Conservation (phyloP, 2,888 invertebrate genomes). For the Beris chalybata region DNA sequence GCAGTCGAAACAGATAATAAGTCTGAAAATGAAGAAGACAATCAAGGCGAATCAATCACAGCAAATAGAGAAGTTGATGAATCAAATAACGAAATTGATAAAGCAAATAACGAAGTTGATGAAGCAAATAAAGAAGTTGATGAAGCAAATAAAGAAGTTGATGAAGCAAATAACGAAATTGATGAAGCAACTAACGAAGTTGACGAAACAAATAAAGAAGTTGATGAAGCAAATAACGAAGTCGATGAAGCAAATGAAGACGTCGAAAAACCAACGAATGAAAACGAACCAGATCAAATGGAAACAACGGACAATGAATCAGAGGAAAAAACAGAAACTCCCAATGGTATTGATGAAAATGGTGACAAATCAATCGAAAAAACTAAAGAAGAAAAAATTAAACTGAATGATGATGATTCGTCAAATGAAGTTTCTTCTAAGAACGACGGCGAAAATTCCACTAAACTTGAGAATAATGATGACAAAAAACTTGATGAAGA, state of each 20-base stretch:
- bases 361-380: constrained; percentile 35
- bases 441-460: constrained; percentile 13
- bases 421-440: constrained; percentile 25
- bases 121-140: constrained; percentile 40
- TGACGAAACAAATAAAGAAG: constrained; percentile 34
- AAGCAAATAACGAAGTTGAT: constrained; percentile 26
- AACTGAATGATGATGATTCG: constrained; percentile 28
- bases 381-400: constrained; percentile 16
- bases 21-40: constrained; percentile 37
- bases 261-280: constrained; percentile 13
- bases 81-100: constrained; percentile 39
- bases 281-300: constrained; percentile 25
- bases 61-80: constrained; percentile 37
- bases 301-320: constrained; percentile 34
- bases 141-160: neutral
- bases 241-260: neutral
- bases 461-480: constrained; percentile 40
- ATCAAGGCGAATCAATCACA: constrained; percentile 40
- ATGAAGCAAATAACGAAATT: neutral
- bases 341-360: neutral
- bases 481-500: constrained; percentile 43
- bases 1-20: constrained; percentile 23
- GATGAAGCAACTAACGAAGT: neutral
- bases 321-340: constrained; percentile 33
- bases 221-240: constrained; percentile 41